These are phyloP conservation scores for Hephaestus fuliginosus DNA, from an alignment of 2,797 vertebrate species.

Conservation along the genomic window DNA sequence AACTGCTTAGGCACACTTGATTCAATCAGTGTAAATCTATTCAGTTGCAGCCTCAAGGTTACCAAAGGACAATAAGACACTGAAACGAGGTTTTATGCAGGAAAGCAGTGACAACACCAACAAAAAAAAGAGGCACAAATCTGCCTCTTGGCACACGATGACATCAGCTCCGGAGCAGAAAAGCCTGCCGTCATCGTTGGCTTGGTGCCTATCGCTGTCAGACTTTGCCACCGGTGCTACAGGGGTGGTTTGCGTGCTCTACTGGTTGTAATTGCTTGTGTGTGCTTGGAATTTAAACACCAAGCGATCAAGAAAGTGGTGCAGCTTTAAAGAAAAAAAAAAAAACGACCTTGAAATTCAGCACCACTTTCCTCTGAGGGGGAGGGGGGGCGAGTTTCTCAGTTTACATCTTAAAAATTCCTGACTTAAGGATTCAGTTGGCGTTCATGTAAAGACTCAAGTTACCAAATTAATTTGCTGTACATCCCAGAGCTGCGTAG, in stretches of 20 bases:
- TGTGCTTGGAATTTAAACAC: conserved; percentile 59
- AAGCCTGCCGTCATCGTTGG: conserved; percentile 77
- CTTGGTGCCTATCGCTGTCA: conserved; percentile 79
- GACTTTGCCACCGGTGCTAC: conserved; percentile 77
- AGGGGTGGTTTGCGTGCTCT: conserved; percentile 60
- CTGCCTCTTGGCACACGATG: conserved; percentile 46
- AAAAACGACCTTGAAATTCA: conserved; percentile 27
- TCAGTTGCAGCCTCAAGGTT: conserved; percentile 36
- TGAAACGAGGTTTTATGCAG: neutral
- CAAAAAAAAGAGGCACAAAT: conserved; percentile 34
- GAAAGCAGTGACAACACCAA: conserved; percentile 2
- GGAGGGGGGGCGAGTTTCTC: neutral
- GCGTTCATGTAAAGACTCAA: neutral
- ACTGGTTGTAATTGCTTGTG: conserved; percentile 62
- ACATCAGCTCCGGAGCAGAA: conserved; percentile 66
- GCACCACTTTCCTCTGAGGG: conserved; percentile 2
- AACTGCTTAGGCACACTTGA: conserved; percentile 46
- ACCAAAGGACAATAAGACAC: conserved; percentile 22
- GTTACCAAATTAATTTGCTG: conserved; percentile 11
- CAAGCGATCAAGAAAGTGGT: conserved; percentile 17
- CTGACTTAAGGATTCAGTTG: neutral
- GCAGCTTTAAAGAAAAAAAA: conserved; percentile 16
- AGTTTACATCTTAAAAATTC: conserved; percentile 10
- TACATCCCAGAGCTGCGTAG: conserved; percentile 1
- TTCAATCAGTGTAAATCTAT: conserved; percentile 55